Evolutionary conservation across 2,113 vertebrate species (phyloP).

Genomic region (Cynocephalus volans): DNA sequence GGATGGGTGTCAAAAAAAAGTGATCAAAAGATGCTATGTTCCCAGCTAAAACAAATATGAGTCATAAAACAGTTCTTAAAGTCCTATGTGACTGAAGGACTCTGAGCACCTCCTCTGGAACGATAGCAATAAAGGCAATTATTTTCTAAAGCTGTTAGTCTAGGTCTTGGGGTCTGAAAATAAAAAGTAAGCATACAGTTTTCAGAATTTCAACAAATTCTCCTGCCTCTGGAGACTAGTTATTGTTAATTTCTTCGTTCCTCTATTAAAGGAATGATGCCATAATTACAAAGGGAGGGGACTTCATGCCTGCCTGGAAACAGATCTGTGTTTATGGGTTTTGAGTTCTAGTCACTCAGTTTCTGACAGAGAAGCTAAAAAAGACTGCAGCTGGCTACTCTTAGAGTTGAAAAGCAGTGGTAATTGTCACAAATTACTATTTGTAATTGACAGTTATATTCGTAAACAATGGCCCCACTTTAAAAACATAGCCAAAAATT

Average conservation of each 20-base stretch:
- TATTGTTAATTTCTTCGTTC: neutral
- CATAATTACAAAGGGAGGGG: neutral
- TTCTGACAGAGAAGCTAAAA: slow-evolving; percentile 29
- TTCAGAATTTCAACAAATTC: slow-evolving; percentile 25
- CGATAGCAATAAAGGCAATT: neutral
- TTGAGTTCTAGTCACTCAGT: neutral
- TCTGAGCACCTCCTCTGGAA: neutral
- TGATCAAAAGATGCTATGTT: neutral
- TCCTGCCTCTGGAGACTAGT: neutral
- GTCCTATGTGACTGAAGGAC: neutral
- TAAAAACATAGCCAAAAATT: neutral
- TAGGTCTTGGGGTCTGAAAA: neutral
- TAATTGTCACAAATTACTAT: slow-evolving; percentile 52
- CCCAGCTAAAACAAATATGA: neutral
- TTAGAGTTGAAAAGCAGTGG: slow-evolving; percentile 36
- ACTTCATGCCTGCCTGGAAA: neutral
- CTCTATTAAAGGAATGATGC: neutral
- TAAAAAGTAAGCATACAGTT: neutral
- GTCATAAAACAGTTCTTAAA: neutral
- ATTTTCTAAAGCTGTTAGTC: neutral
- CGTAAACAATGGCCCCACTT: slow-evolving; percentile 45
- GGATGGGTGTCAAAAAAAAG: neutral
- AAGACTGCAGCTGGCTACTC: slow-evolving; percentile 52
- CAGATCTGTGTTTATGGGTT: neutral
- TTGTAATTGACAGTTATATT: neutral